Percentiles rank a stretch among this genome's conserved stretches.
Conservation (phyloP, 2,888 invertebrate genomes). For the Polylopha cassiicola region DNA sequence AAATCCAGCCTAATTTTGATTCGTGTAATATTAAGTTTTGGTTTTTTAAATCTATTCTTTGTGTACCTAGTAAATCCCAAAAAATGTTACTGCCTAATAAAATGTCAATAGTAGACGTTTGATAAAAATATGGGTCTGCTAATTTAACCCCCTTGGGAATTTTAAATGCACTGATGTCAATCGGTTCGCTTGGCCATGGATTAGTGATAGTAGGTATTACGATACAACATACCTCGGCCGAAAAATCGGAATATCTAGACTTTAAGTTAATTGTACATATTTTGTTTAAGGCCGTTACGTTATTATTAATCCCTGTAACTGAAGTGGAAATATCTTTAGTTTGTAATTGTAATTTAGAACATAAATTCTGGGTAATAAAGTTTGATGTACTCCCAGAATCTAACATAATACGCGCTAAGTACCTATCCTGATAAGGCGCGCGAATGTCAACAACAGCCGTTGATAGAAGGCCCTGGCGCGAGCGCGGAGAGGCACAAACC, state of each 20-base stretch:
- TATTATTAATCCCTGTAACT: not conserved
- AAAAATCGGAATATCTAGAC: constrained; percentile 2
- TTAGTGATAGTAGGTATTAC: constrained; percentile 3
- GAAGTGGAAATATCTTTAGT: not conserved
- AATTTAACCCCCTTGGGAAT: not conserved
- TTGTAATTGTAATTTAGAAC: not conserved
- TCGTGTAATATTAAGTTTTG: not conserved
- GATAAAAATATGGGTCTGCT: constrained; percentile 5
- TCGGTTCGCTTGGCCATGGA: not conserved
- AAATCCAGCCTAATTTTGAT: constrained; percentile 1
- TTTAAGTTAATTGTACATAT: not conserved
- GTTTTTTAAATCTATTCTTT: not conserved
- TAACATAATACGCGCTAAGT: too few relatives aligned
- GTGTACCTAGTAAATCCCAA: constrained; percentile 1
- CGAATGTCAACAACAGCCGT: too few relatives aligned
- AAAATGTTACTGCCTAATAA: not conserved
- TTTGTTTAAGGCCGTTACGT: not conserved
- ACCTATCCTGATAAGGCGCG: too few relatives aligned
- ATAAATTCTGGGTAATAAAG: not conserved
- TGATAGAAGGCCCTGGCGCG: too few relatives aligned
- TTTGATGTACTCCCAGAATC: not conserved
- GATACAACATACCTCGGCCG: not conserved
- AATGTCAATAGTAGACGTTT: constrained; percentile 3
- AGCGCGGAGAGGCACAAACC: too few relatives aligned
- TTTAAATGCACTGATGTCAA: constrained; percentile 12